A percentile compares a stretch with the other conserved stretches of the same genome.
Conservation (phyloP, 2,888 invertebrate species). For the Hecatera dysodea region DNA sequence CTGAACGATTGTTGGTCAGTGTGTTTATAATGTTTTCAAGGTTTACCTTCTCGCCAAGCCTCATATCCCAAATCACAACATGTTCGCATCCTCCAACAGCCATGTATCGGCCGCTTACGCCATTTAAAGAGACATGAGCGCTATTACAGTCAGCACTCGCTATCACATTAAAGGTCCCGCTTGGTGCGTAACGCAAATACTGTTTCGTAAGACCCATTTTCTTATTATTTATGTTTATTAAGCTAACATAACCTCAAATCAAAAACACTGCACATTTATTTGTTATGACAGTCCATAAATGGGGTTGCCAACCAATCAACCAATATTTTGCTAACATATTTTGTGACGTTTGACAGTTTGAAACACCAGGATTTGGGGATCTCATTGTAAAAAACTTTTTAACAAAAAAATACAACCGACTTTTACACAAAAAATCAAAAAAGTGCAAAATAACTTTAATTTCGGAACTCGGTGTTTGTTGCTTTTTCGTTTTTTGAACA, state of each 20-base stretch:
- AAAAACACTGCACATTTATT: conserved; percentile 58
- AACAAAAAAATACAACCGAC: too few species aligned
- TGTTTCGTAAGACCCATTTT: conserved; percentile 97
- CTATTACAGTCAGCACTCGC: conserved; percentile 95
- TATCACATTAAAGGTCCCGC: conserved; percentile 97
- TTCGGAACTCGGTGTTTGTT: too few species aligned
- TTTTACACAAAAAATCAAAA: too few species aligned
- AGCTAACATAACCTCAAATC: conserved; percentile 49
- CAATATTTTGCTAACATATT: too few species aligned
- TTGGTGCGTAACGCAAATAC: conserved; percentile 96
- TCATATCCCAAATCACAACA: conserved; percentile 98
- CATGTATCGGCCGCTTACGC: conserved; percentile 95
- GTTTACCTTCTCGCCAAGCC: conserved; percentile 94
- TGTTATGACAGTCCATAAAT: conserved; percentile 65
- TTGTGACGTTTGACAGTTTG: neutral
- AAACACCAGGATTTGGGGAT: neutral
- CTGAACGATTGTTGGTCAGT: neutral
- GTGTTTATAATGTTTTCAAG: neutral
- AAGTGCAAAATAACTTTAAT: too few species aligned
- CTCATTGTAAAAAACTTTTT: neutral
- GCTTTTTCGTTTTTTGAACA: too few species aligned
- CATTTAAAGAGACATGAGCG: conserved; percentile 94
- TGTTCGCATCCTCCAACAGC: conserved; percentile 98
- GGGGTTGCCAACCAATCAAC: conserved; percentile 16
- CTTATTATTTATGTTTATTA: conserved; percentile 20